Conservation (phyloP, 2,797 vertebrate species). For the Pelodytes ibericus region DNA sequence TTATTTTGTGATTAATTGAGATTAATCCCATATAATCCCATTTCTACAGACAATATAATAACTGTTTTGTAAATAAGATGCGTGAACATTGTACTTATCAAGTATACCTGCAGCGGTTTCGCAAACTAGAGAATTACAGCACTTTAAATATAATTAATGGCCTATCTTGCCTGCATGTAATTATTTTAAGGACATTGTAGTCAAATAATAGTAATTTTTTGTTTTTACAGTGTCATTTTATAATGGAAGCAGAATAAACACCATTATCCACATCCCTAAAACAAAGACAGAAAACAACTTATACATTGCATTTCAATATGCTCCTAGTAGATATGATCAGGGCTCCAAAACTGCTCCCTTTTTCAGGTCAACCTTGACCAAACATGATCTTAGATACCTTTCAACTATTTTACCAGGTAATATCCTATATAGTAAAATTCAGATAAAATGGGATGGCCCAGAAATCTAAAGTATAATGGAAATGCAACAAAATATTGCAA, state of each 20-base stretch:
- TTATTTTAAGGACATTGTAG: not conserved
- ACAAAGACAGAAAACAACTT: too few species aligned
- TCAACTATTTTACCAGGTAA: too few species aligned
- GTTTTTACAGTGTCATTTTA: not conserved
- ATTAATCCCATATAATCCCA: not conserved
- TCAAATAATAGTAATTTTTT: not conserved
- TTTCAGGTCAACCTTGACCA: too few species aligned
- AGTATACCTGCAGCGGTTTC: not conserved
- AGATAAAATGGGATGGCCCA: too few species aligned
- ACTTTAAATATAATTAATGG: conserved; percentile 7
- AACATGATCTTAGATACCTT: too few species aligned
- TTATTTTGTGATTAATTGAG: conserved; percentile 10
- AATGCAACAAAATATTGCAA: too few species aligned
- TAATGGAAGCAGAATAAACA: not conserved
- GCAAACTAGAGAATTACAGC: not conserved
- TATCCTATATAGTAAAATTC: too few species aligned
- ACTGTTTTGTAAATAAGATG: conserved; percentile 13
- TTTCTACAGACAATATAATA: conserved; percentile 9
- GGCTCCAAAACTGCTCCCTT: too few species aligned
- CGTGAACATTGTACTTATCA: not conserved
- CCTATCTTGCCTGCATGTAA: not conserved
- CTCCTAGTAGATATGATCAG: conserved; percentile 5
- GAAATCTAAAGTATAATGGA: too few species aligned
- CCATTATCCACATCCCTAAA: not conserved
- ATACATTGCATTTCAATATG: too few species aligned